A percentile compares a stretch with the other conserved stretches of the same genome.
These are phyloP conservation scores for Stigmatopora nigra DNA, from an alignment of 2,113 vertebrate genomes.

Conservation along the genomic window DNA sequence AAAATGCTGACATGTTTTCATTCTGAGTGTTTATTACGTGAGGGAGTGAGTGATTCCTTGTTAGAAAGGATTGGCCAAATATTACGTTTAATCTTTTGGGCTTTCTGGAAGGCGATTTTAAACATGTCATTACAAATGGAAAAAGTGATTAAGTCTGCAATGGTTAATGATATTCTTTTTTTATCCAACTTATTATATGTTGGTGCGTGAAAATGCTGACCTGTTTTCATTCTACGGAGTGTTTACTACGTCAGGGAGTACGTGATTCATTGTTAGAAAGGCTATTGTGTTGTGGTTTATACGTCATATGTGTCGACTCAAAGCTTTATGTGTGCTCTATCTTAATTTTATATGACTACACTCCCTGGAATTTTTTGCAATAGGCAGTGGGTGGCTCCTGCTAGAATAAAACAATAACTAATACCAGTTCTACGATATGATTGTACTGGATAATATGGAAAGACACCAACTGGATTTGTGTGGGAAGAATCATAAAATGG, in stretches of 20 bases:
- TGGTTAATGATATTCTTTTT: not conserved
- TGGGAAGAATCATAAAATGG: too few relatives aligned
- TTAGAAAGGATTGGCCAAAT: not conserved
- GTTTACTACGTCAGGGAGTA: constrained; percentile 2
- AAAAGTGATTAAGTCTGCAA: not conserved
- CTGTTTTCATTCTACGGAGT: not conserved
- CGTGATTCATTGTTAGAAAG: constrained; percentile 14
- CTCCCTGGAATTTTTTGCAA: not conserved
- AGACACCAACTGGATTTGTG: not conserved
- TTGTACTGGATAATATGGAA: too few relatives aligned
- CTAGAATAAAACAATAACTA: not conserved
- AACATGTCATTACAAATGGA: not conserved
- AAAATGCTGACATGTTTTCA: not conserved
- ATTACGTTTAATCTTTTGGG: not conserved
- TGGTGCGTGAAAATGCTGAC: not conserved
- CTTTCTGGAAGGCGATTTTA: not conserved
- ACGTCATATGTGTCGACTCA: constrained; percentile 13
- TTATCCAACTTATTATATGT: not conserved
- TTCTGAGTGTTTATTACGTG: not conserved
- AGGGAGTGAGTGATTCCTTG: constrained; percentile 15
- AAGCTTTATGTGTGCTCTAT: constrained; percentile 5
- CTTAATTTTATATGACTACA: not conserved
- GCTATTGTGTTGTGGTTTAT: constrained; percentile 19
- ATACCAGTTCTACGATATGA: not conserved
- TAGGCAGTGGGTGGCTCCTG: not conserved